phyloP scores from a whole-genome alignment of 2,797 vertebrate species.

The Galago senegalensis region DNA sequence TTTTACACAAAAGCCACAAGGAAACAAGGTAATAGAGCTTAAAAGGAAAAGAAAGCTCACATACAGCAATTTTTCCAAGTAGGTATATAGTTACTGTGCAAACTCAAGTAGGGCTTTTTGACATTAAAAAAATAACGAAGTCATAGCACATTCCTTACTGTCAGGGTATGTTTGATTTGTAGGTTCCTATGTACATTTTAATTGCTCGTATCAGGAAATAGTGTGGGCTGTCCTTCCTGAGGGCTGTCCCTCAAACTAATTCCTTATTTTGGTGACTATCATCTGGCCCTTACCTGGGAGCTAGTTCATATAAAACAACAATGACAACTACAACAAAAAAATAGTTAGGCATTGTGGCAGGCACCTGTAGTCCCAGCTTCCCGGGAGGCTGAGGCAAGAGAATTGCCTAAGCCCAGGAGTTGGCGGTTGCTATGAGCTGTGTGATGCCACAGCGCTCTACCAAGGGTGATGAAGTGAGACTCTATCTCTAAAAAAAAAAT shows the following conservation, averaged over 20 bases:
- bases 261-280: neutral
- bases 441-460: no score
- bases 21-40: neutral
- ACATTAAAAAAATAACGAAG: neutral
- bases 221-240: neutral
- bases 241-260: neutral
- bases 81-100: neutral
- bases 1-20: neutral
- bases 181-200: neutral
- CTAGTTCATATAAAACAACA: neutral
- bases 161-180: neutral
- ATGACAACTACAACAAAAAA: no score
- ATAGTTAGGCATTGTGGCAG: no score
- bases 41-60: neutral
- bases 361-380: no score
- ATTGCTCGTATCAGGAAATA: slow-evolving; percentile 10
- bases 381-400: no score
- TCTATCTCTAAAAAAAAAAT: no score
- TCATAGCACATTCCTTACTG: neutral
- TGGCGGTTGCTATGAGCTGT: no score
- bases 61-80: neutral
- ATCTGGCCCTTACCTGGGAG: neutral
- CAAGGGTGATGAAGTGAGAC: no score
- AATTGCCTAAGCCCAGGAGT: no score
- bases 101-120: slow-evolving; percentile 23